Conservation (phyloP, 1,140 invertebrate genomes). For the Camponotus floridanus region DNA sequence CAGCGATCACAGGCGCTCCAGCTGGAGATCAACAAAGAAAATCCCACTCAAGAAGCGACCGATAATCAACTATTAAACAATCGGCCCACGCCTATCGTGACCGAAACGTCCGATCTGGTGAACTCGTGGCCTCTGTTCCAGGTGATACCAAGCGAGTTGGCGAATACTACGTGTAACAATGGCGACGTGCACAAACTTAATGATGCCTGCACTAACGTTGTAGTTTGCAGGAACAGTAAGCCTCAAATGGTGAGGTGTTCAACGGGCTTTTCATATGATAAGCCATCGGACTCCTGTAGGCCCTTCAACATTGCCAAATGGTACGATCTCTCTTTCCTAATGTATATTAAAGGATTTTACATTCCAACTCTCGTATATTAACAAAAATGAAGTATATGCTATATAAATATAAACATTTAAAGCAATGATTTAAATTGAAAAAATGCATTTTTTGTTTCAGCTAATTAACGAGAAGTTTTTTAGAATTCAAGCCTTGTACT, state of each 20-base stretch:
- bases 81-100: neutral
- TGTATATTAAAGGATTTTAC: neutral
- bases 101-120: constrained; percentile 41
- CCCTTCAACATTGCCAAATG: constrained; percentile 79
- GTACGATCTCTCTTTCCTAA: constrained; percentile 64
- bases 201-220: constrained; percentile 79
- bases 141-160: constrained; percentile 73
- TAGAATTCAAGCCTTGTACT: constrained; percentile 60
- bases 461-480: constrained; percentile 61
- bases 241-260: constrained; percentile 79
- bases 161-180: constrained; percentile 73
- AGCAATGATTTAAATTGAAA: neutral
- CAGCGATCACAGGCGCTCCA: constrained; percentile 48
- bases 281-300: constrained; percentile 76
- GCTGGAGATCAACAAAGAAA: constrained; percentile 54
- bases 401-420: neutral
- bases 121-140: constrained; percentile 76
- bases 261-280: constrained; percentile 78
- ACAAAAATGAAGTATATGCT: neutral
- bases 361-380: neutral
- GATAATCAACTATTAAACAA: neutral
- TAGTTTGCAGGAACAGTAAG: constrained; percentile 78
- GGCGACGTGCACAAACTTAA: constrained; percentile 79
- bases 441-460: constrained; percentile 71
- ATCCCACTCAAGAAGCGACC: neutral